phyloP scores from a whole-genome alignment of 2,797 vertebrate genomes.

The Parauchenoglanis ngamensis region DNA sequence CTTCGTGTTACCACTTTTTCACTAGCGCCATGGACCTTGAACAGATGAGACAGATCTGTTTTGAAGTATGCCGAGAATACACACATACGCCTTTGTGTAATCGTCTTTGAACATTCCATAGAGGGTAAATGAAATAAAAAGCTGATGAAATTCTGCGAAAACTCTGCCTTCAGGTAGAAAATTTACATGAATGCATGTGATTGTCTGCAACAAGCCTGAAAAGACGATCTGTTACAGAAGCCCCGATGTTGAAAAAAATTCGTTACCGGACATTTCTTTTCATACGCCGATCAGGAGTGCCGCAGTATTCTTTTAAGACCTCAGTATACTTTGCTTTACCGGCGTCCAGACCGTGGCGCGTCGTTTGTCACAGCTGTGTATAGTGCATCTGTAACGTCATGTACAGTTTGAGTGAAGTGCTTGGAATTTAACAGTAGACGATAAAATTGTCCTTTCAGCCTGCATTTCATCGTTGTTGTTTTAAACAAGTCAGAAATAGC shows the following conservation, averaged over 20 bases:
- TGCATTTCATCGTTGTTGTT: background rate
- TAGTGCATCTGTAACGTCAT: background rate
- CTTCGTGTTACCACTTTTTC: background rate
- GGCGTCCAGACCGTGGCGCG: background rate
- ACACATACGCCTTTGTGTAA: background rate
- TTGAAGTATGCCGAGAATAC: background rate
- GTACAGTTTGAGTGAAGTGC: no score
- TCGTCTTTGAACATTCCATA: background rate
- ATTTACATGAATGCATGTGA: background rate
- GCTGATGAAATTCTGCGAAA: conserved; percentile 20
- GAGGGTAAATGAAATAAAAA: background rate
- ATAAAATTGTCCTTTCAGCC: background rate
- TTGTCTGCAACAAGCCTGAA: background rate
- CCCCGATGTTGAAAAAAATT: background rate
- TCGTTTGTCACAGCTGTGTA: background rate
- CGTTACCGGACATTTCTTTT: background rate
- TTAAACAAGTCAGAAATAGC: background rate
- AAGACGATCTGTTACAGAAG: background rate
- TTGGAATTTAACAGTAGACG: background rate
- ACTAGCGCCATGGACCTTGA: background rate
- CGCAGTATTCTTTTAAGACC: background rate
- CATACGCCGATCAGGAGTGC: background rate
- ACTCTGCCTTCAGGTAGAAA: background rate
- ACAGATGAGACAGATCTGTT: background rate
- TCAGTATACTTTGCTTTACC: background rate